phyloP scores from a whole-genome alignment of 2,113 vertebrate species.

The Forbesichthys papilliferus region DNA sequence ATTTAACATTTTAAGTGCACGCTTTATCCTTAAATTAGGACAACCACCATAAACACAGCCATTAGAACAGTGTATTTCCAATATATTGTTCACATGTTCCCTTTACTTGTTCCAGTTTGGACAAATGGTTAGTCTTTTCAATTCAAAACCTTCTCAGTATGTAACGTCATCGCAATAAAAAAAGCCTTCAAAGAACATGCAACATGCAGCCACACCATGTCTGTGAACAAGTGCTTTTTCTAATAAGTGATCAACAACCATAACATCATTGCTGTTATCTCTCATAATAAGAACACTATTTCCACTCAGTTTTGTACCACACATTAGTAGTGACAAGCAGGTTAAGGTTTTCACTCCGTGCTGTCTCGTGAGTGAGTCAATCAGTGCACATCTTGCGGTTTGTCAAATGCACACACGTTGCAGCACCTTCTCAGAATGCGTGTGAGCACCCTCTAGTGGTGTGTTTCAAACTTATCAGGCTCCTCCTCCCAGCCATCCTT shows the following conservation, averaged over 20 bases:
- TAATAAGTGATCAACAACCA: slow-evolving; percentile 11
- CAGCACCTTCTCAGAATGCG: slow-evolving; percentile 61
- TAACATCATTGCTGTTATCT: neutral
- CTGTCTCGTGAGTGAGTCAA: slow-evolving; percentile 35
- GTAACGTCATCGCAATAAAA: slow-evolving; percentile 1
- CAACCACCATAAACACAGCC: no score
- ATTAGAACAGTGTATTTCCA: neutral
- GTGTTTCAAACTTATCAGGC: slow-evolving; percentile 81
- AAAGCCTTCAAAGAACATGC: slow-evolving; percentile 53
- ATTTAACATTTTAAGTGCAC: no score
- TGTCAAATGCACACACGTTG: slow-evolving; percentile 43
- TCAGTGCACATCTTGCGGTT: slow-evolving; percentile 24
- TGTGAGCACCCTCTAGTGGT: slow-evolving; percentile 66
- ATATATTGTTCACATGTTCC: neutral
- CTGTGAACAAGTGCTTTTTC: neutral
- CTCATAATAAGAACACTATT: neutral
- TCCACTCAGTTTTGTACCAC: neutral
- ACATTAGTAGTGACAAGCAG: slow-evolving; percentile 37
- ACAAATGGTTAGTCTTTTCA: neutral
- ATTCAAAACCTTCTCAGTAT: slow-evolving; percentile 3
- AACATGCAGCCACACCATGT: slow-evolving; percentile 64
- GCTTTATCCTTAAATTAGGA: no score
- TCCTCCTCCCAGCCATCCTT: slow-evolving; percentile 88
- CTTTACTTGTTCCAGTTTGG: neutral
- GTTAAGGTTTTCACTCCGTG: slow-evolving; percentile 9